phyloP scores from a whole-genome alignment of 2,888 invertebrate genomes.

The Microctonus brassicae region DNA sequence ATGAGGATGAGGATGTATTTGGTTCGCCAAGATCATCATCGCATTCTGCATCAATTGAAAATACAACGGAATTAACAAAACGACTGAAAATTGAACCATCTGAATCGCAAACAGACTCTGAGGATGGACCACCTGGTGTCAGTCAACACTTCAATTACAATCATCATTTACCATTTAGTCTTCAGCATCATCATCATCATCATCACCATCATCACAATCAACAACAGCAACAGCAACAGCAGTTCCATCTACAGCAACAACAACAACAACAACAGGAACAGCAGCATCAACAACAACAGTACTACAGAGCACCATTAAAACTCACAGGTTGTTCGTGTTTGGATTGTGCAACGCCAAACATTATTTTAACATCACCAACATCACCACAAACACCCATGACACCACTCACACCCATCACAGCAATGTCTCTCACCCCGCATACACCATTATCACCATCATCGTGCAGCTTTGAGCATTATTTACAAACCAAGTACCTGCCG shows the following conservation, averaged over 20 bases:
- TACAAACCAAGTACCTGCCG: conserved; percentile 77
- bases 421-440: conserved; percentile 70
- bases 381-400: conserved; percentile 71
- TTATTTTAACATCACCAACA: conserved; percentile 70
- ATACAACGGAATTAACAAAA: conserved; percentile 55
- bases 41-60: conserved; percentile 36
- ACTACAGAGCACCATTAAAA: conserved; percentile 51
- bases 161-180: conserved; percentile 64
- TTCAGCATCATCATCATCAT: conserved; percentile 50
- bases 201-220: conserved; percentile 34
- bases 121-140: conserved; percentile 44
- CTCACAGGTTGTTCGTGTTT: conserved; percentile 45
- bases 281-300: conserved; percentile 63
- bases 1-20: conserved; percentile 64
- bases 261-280: conserved; percentile 46
- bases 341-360: conserved; percentile 56
- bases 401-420: conserved; percentile 69
- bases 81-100: conserved; percentile 64
- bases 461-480: conserved; percentile 76
- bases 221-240: conserved; percentile 29
- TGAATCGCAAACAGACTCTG: conserved; percentile 68
- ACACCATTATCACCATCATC: conserved; percentile 72
- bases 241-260: neutral
- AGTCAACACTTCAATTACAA: conserved; percentile 49
- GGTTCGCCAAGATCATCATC: conserved; percentile 65